Base-by-base conservation (phyloP, 2,113 vertebrate species). In the Boulengeromyrus knoepffleri region DNA sequence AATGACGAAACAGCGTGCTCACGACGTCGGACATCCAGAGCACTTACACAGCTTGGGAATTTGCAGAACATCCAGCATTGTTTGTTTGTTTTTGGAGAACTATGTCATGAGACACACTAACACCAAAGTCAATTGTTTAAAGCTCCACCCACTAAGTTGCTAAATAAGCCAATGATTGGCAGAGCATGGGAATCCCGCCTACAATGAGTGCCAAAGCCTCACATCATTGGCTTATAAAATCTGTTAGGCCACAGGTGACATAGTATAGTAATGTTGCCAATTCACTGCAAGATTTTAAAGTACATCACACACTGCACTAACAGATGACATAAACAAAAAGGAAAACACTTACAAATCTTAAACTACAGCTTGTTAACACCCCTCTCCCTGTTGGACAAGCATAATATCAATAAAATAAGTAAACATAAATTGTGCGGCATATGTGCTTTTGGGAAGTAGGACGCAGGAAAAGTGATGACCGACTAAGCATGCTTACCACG, bases 401-500 rank as follows among this genome's bases (percentile, higher is more conserved):
- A 39, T 17, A 17, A 77, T 39, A 77, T 39, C 15, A 17, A 17
- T 74, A 74, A 74, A 39, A 24, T 36, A 36, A 77, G 15, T 13
- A 7, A 77, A 77, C 31, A 12, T 17, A 39, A 39, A 39, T 77
- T 77, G 13, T 39, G 12, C 39, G 36, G 15, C 19, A 42, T 36
- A 10, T 24, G 83, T 46, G 49, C n/a, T 45, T 87, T 27, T 21
- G 47, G 13, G 47, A 19, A 27, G 10, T 50, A 36, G n/a, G 24
- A 45, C 2, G 46, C 17, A 85, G 42, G 3, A 53, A 87, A 31
- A 24, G 19, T 9, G 1, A 86, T 27, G n/a, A n/a, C 19, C 9
- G 24, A 12, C 6, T 27, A 13, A 86, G 84, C 46, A 36, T 80
- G 89, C 96, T 97, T 95, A 99, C 99, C 91, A 94, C 94, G 17